phyloP scores from a whole-genome alignment of 2,113 vertebrate genomes.

The Echinops telfairi region DNA sequence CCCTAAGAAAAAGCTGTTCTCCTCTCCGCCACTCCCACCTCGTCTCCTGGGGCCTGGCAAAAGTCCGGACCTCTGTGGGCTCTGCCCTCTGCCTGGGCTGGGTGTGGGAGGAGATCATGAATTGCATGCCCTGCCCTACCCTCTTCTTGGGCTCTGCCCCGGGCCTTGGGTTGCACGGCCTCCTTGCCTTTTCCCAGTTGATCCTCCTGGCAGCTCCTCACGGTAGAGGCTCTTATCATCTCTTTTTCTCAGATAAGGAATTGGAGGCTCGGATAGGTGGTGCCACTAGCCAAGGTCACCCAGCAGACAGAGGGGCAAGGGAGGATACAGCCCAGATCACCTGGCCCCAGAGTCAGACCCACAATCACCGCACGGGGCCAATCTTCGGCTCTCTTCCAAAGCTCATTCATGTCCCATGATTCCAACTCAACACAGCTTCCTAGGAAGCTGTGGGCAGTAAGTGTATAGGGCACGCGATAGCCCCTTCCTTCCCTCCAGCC shows the following conservation, averaged over 20 bases:
- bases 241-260: too few relatives aligned
- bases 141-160: background rate
- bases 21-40: fast-evolving
- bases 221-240: too few relatives aligned
- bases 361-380: background rate
- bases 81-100: background rate
- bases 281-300: too few relatives aligned
- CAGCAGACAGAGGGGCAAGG: background rate
- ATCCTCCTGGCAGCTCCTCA: too few relatives aligned
- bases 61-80: background rate
- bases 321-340: background rate
- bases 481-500: conserved; percentile 31
- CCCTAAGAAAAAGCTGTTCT: background rate
- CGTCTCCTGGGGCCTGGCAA: background rate
- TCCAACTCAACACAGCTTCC: conserved; percentile 30
- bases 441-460: conserved; percentile 63
- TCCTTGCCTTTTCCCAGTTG: background rate
- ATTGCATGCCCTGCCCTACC: too few relatives aligned
- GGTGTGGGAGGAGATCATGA: background rate
- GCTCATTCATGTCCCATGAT: conserved; percentile 69
- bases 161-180: fast-evolving
- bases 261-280: too few relatives aligned
- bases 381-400: conserved; percentile 26
- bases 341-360: background rate
- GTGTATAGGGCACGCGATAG: conserved; percentile 80